A percentile compares a stretch with the other conserved stretches of the same genome.
These are phyloP conservation scores for Tinamus major DNA, from an alignment of 2,797 vertebrate species.

Conservation along the genomic window DNA sequence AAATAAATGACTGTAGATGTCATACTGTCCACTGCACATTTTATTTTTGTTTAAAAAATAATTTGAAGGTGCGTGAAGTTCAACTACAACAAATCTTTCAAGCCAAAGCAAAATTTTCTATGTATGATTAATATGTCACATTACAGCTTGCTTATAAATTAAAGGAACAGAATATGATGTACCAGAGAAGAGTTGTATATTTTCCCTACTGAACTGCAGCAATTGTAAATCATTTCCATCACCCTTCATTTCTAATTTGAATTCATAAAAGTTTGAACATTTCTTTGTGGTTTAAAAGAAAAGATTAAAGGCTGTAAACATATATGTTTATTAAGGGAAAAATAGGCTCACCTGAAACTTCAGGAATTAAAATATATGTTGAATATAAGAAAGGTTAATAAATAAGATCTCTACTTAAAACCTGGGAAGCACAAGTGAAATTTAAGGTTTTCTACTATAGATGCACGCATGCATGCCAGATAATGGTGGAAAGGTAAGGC, in stretches of 20 bases:
- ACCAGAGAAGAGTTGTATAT: conserved; percentile 51
- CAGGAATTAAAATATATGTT: conserved; percentile 37
- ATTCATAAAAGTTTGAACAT: conserved; percentile 56
- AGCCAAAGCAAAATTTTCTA: conserved; percentile 39
- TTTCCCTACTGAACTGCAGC: conserved; percentile 51
- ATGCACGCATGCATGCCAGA: not conserved
- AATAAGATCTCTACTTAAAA: not conserved
- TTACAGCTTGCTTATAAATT: conserved; percentile 67
- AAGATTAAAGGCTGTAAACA: conserved; percentile 47
- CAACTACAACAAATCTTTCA: conserved; percentile 65
- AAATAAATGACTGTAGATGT: not conserved
- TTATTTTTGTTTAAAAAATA: conserved; percentile 48
- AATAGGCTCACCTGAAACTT: conserved; percentile 30
- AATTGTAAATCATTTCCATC: conserved; percentile 57
- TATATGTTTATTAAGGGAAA: conserved; percentile 53
- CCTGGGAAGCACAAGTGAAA: not conserved
- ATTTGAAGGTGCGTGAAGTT: conserved; percentile 52
- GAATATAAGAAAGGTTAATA: conserved; percentile 18
- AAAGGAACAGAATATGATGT: conserved; percentile 51
- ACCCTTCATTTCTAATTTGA: conserved; percentile 63
- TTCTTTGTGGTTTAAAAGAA: conserved; percentile 58
- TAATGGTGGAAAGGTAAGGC: not conserved
- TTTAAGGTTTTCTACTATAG: not conserved
- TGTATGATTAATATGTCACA: conserved; percentile 64
- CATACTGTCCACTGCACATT: not conserved